phyloP scores from a whole-genome alignment of 2,888 invertebrate species.

The Phengaris arion region DNA sequence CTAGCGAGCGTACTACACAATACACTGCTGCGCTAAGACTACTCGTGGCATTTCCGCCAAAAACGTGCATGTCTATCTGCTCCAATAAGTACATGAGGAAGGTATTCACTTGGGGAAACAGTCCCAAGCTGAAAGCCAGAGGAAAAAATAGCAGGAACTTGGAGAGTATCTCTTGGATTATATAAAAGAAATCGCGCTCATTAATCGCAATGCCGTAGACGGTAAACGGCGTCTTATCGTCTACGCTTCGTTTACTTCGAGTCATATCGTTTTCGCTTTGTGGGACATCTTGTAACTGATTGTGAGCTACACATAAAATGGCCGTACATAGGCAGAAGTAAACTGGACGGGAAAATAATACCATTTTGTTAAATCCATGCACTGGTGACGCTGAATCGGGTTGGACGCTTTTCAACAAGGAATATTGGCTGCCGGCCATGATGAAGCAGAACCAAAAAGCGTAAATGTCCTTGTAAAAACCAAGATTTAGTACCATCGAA shows the following conservation, averaged over 20 bases:
- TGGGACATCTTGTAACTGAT: constrained; percentile 56
- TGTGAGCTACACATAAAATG: constrained; percentile 70
- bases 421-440: constrained; percentile 99
- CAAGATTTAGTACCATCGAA: constrained; percentile 87
- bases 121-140: constrained; percentile 94
- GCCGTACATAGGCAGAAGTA: constrained; percentile 92
- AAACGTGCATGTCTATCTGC: constrained; percentile 94
- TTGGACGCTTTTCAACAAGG: constrained; percentile 97
- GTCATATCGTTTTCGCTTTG: constrained; percentile 48
- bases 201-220: constrained; percentile 72
- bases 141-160: constrained; percentile 94
- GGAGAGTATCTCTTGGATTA: constrained; percentile 86
- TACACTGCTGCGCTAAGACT: constrained; percentile 91
- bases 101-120: constrained; percentile 98
- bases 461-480: constrained; percentile 94
- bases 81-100: constrained; percentile 97
- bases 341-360: constrained; percentile 95
- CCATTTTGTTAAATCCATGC: constrained; percentile 97
- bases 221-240: constrained; percentile 56
- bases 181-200: constrained; percentile 80
- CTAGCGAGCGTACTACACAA: constrained; percentile 87
- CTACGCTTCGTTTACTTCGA: constrained; percentile 56
- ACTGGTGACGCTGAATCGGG: constrained; percentile 99
- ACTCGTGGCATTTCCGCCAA: constrained; percentile 93
- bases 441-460: constrained; percentile 98